Conservation (phyloP, 2,113 vertebrate species). For the Crotalus viridis region DNA sequence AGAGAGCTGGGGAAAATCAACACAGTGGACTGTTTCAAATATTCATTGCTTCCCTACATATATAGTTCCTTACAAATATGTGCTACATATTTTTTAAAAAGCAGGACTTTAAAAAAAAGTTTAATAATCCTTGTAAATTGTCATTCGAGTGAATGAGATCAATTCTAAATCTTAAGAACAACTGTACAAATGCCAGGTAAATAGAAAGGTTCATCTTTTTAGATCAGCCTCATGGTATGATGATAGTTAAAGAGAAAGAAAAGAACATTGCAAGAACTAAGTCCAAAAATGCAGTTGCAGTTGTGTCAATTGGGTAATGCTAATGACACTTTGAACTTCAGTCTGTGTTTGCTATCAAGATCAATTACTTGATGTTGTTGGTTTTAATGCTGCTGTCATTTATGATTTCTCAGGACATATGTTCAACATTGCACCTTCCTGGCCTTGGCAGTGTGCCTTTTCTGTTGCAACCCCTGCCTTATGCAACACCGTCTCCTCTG, state of each 20-base stretch:
- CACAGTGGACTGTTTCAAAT: neutral
- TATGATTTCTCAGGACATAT: conserved; percentile 40
- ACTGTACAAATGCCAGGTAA: neutral
- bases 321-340: neutral
- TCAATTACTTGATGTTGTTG: neutral
- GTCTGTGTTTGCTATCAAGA: neutral
- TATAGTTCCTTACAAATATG: neutral
- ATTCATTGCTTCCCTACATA: neutral
- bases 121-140: neutral
- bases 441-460: neutral
- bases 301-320: neutral
- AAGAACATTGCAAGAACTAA: neutral
- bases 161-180: too few species aligned
- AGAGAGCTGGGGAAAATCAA: neutral
- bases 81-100: neutral
- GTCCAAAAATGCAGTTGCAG: neutral
- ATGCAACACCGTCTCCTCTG: neutral
- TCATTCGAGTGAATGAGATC: neutral
- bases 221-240: neutral
- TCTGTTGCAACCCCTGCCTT: neutral
- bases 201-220: neutral
- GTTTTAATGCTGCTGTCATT: neutral
- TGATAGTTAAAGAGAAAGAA: neutral
- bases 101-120: neutral
- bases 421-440: conserved; percentile 46